Percentiles rank a stretch among this genome's conserved stretches.
phyloP scores from a whole-genome alignment of 2,113 vertebrate genomes.

The Nansenia antarctica region DNA sequence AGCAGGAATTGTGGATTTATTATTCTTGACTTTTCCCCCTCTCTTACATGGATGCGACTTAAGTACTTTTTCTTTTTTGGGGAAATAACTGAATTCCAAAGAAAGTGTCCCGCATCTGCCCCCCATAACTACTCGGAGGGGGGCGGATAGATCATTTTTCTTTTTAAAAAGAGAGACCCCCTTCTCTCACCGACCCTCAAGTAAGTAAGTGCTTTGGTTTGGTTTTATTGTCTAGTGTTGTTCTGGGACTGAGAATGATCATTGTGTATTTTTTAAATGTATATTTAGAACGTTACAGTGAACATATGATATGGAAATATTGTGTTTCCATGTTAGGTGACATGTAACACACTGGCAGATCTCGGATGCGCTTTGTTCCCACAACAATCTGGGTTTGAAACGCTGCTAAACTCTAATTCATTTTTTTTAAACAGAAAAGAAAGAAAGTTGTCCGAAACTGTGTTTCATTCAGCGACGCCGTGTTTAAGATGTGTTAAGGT shows the following conservation, averaged over 20 bases:
- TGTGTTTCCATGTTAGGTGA: background rate
- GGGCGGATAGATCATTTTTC: too few species aligned
- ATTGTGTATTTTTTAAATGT: background rate
- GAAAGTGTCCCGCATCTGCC: slow-evolving; percentile 20
- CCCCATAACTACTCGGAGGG: slow-evolving; percentile 27
- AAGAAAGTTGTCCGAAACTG: too few species aligned
- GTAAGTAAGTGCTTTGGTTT: slow-evolving; percentile 69
- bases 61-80: slow-evolving; percentile 20
- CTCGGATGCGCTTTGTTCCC: background rate
- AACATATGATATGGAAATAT: background rate
- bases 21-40: slow-evolving; percentile 5
- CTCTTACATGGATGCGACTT: slow-evolving; percentile 42
- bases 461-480: too few species aligned
- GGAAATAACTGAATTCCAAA: slow-evolving; percentile 43
- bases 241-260: background rate
- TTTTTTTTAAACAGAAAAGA: too few species aligned
- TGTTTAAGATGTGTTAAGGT: too few species aligned
- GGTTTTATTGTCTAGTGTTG: slow-evolving; percentile 18
- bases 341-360: background rate
- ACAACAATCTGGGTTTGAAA: too few species aligned
- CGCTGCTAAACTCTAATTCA: too few species aligned
- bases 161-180: background rate
- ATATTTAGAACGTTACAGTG: background rate
- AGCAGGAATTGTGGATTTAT: slow-evolving; percentile 46
- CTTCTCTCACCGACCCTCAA: slow-evolving; percentile 33